These are phyloP conservation scores for Drosophila imparisetae DNA, from an alignment of 2,888 invertebrate species.

Conservation along the genomic window DNA sequence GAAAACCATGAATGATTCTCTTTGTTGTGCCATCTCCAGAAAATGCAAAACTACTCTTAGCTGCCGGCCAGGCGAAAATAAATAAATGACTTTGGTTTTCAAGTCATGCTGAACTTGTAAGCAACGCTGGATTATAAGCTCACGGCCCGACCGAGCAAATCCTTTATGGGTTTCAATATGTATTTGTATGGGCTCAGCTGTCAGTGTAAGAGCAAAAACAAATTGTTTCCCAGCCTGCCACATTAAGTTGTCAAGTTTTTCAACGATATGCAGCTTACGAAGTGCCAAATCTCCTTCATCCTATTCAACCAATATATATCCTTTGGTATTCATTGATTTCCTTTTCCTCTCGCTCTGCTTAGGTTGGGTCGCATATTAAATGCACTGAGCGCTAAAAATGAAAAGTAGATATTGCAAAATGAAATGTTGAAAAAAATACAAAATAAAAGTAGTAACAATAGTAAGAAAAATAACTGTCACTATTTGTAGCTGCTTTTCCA, in stretches of 20 bases:
- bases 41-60: conserved; percentile 54
- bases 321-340: conserved; percentile 25
- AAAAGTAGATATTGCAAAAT: conserved; percentile 27
- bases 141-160: conserved; percentile 55
- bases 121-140: conserved; percentile 59
- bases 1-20: conserved; percentile 80
- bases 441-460: conserved; percentile 9
- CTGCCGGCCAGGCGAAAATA: conserved; percentile 45
- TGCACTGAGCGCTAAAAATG: conserved; percentile 23
- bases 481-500: conserved; percentile 65
- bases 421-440: conserved; percentile 28
- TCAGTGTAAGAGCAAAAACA: conserved; percentile 55
- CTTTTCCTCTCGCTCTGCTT: background rate
- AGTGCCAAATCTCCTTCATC: conserved; percentile 15
- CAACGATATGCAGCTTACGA: conserved; percentile 30
- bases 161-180: conserved; percentile 67
- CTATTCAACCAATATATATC: conserved; percentile 2
- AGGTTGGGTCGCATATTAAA: conserved; percentile 17
- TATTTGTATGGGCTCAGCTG: conserved; percentile 68
- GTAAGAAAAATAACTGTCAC: conserved; percentile 36
- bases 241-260: conserved; percentile 70
- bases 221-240: conserved; percentile 63
- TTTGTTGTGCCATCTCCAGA: conserved; percentile 52
- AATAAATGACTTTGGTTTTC: conserved; percentile 75
- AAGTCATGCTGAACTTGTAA: conserved; percentile 48